A percentile compares a stretch with the other conserved stretches of the same genome.
Evolutionary conservation across 2,113 vertebrate species (phyloP).

Genomic region (Drymodes brunneopygia): DNA sequence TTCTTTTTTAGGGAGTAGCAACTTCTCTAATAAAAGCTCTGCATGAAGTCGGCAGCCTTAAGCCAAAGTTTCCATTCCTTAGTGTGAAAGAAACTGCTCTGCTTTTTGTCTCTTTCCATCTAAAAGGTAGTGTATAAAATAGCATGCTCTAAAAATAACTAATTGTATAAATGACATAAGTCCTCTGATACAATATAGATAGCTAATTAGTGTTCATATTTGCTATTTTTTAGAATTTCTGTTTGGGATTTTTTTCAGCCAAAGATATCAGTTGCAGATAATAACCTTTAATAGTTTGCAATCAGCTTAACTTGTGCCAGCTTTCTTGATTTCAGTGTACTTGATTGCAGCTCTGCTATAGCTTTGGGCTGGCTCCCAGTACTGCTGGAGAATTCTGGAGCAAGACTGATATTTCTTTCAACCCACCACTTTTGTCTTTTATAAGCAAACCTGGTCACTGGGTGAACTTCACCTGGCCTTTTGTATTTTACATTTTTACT

Average conservation of each 20-base stretch:
- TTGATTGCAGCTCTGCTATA: not conserved
- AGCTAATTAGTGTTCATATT: not conserved
- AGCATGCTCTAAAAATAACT: not conserved
- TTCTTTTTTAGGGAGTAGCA: constrained; percentile 79
- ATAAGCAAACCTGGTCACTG: not conserved
- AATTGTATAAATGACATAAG: not conserved
- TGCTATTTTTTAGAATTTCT: not conserved
- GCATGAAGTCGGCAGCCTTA: constrained; percentile 86
- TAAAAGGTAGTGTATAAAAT: constrained; percentile 84
- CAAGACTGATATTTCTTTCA: not conserved
- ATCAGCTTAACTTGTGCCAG: not conserved
- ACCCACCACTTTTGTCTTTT: not conserved
- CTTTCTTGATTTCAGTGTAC: not conserved
- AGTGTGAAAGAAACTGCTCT: constrained; percentile 83
- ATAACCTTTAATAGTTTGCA: not conserved
- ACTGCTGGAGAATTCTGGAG: not conserved
- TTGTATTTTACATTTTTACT: not conserved
- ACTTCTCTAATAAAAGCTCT: constrained; percentile 88
- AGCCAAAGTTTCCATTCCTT: constrained; percentile 92
- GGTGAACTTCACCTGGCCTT: not conserved
- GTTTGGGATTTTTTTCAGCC: not conserved
- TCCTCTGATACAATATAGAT: not conserved
- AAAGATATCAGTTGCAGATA: not conserved
- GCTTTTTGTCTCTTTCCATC: constrained; percentile 84
- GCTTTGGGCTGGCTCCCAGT: not conserved